These are phyloP conservation scores for Phasia obesa DNA, from an alignment of 2,888 invertebrate genomes.

Conservation along the genomic window DNA sequence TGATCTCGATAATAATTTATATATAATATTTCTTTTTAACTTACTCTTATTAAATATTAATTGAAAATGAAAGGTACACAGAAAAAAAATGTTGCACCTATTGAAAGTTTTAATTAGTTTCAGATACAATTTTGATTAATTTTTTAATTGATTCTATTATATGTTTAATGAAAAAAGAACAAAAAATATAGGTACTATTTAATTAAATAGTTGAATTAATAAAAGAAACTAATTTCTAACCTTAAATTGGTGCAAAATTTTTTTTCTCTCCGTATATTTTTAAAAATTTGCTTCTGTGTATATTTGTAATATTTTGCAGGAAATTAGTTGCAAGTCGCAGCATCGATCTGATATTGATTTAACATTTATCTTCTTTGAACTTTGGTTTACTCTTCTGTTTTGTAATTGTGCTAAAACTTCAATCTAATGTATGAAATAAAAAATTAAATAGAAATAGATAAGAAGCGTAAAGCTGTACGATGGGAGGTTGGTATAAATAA, in stretches of 20 bases:
- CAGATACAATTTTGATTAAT: too few species aligned
- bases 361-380: conserved; percentile 7
- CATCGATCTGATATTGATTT: conserved; percentile 38
- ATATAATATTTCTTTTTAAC: neutral
- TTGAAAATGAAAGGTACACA: too few species aligned
- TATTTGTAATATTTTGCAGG: conserved; percentile 4
- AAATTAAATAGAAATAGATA: conserved; percentile 20
- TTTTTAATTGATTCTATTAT: too few species aligned
- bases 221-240: too few species aligned
- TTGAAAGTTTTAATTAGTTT: too few species aligned
- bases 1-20: conserved; percentile 59
- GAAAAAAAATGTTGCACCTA: too few species aligned
- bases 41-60: conserved; percentile 38
- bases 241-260: too few species aligned
- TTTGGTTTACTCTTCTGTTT: conserved; percentile 1
- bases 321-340: conserved; percentile 9
- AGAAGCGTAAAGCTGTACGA: conserved; percentile 4
- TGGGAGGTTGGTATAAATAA: conserved; percentile 55
- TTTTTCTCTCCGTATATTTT: too few species aligned
- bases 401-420: conserved; percentile 28
- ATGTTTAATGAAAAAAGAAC: too few species aligned
- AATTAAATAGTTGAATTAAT: too few species aligned
- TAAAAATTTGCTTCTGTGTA: too few species aligned
- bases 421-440: neutral
- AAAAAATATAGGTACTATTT: too few species aligned